Base-by-base conservation (phyloP, 2,113 vertebrate genomes). In the Gavia stellata region DNA sequence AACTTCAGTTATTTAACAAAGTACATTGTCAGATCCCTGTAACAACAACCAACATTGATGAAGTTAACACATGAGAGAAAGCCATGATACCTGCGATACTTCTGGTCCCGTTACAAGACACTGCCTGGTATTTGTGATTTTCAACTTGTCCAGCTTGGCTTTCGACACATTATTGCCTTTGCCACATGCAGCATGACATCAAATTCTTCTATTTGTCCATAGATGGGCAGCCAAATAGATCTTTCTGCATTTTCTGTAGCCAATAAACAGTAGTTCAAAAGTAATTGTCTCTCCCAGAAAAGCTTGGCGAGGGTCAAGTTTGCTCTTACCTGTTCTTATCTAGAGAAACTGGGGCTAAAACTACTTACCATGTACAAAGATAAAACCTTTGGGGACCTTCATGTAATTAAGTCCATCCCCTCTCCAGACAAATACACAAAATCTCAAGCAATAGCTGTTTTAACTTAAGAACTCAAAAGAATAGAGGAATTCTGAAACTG, bases 81-180 rank as follows among this genome's bases (percentile, higher is more conserved):
- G 33, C 6, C 0, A 0, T 34, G 38, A 23, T 67, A 78, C 10
- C 42, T 56, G 18, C 3, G 36, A 72, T 20, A 42, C 19, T n/a
- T 67, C 74, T 67, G 19, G 16, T 40, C 16, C 25, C 10, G 17
- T 49, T 34, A 49, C 25, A 85, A 77, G 33, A 72, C 9, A 16
- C 10, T 34, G 6, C 6, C 15, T 44, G 7, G 7, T 58, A 47
- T 62, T 62, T 79, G 25, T 70, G 47, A 90, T 59, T 80, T 88
- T 75, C 40, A 68, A 14, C 11, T 7, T 49, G 8, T 58, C 19
- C n/a, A 65, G 25, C 13, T 71, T 59, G 33, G 28, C 25, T 88
- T 73, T 82, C 3, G 13, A 85, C 40, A 62, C 36, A 26, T 75
- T 44, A 50, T 36, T 66, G 12, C 24, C 40, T 26, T 49, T 74